Base-by-base conservation (phyloP, 2,888 invertebrate species). In the Dicyrtomina minuta region DNA sequence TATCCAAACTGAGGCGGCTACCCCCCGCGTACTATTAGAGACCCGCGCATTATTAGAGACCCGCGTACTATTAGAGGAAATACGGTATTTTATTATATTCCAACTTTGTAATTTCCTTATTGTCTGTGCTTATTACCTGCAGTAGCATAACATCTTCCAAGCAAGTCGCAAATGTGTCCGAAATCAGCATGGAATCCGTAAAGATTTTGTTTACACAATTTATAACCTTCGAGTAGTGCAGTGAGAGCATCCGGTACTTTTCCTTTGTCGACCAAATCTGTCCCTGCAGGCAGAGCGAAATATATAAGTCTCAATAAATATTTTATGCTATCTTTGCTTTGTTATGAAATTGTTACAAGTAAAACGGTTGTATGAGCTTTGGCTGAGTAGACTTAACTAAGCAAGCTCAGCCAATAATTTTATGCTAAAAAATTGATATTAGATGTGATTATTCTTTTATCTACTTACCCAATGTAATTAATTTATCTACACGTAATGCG, bases 171-270 rank as follows among this genome's bases (percentile, higher is more conserved):
- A 12, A 81, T 81, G 64, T 80, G 77, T 12, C 82, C 82, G 55
- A 87, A 80, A 72, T 84, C 82, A 67, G 82, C 82, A 79, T 87
- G 85, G 77, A 85, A 81, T 78, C 83, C 82, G 75, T 84, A 85
- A 53, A 87, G 80, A 53, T 84, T 79, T 71, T 82, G 81, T 73
- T 82, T 80, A 66, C 84, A 80, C 41, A 85, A 80, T 72, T 80
- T 80, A 70, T 84, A 81, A 80, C 85, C 84, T 74, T 81, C 79
- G 62, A 71, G 22, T 43, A 86, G 80, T 56, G 80, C 79, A 62
- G 81, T 77, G 41, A 85, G 72, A n/a, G 84, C 84, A 69, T 82
- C 82, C 73, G 80, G 33, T 43, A 74, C 71, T 77, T 80, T 79
- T 68, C 76, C 76, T 75, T 70, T 24, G 15, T 76, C 74, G 46